These are phyloP conservation scores for Diachrysia chrysitis DNA, from an alignment of 2,888 invertebrate species.

Conservation along the genomic window DNA sequence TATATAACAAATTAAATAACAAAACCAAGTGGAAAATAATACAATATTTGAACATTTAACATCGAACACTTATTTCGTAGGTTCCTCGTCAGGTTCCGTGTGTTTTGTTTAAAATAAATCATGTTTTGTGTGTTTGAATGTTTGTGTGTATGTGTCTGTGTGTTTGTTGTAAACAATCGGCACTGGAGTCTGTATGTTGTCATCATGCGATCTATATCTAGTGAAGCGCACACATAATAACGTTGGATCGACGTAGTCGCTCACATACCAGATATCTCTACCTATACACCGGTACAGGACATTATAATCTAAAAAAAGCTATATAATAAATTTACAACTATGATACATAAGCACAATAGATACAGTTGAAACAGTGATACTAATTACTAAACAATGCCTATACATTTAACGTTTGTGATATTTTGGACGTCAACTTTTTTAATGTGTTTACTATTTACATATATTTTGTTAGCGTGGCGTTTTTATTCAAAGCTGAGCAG, in stretches of 20 bases:
- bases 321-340: slow-evolving; percentile 71
- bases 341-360: slow-evolving; percentile 72
- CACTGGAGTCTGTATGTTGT: slow-evolving; percentile 73
- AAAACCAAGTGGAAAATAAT: slow-evolving; percentile 60
- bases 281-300: slow-evolving; percentile 56
- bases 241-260: slow-evolving; percentile 78
- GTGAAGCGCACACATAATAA: slow-evolving; percentile 80
- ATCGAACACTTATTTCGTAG: slow-evolving; percentile 75
- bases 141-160: slow-evolving; percentile 63
- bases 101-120: slow-evolving; percentile 56
- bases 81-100: slow-evolving; percentile 56
- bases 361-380: slow-evolving; percentile 53
- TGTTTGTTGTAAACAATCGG: slow-evolving; percentile 55
- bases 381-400: slow-evolving; percentile 43
- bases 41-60: slow-evolving; percentile 74
- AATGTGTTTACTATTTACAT: slow-evolving; percentile 57
- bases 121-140: slow-evolving; percentile 70
- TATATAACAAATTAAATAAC: slow-evolving; percentile 65
- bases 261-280: slow-evolving; percentile 86
- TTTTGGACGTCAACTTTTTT: slow-evolving; percentile 23
- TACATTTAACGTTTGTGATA: slow-evolving; percentile 34
- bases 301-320: slow-evolving; percentile 68
- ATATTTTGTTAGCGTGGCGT: slow-evolving; percentile 51
- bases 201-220: slow-evolving; percentile 81
- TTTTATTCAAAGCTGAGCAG: slow-evolving; percentile 51